Conservation (phyloP, 2,888 invertebrate species). For the Polymixis lichenea region DNA sequence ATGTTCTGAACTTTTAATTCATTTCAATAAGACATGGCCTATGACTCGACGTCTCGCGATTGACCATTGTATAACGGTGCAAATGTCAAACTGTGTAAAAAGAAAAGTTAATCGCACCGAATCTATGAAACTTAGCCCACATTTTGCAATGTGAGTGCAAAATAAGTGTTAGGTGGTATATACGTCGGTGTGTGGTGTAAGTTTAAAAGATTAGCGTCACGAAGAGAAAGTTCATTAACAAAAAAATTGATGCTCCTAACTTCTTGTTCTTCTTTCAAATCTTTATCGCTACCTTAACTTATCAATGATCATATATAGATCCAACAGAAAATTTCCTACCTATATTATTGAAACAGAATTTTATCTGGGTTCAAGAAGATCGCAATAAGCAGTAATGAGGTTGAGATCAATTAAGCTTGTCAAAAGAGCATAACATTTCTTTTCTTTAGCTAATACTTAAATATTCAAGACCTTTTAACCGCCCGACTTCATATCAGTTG, state of each 20-base stretch:
- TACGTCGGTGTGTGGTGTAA: constrained; percentile 40
- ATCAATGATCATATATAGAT: no score
- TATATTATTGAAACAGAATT: no score
- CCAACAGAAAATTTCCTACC: no score
- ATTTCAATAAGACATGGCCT: background rate
- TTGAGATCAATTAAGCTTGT: no score
- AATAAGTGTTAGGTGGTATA: constrained; percentile 64
- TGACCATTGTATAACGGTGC: constrained; percentile 36
- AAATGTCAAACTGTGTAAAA: constrained; percentile 62
- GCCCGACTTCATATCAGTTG: no score
- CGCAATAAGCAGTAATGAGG: no score
- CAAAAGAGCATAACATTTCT: no score
- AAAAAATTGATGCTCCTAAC: background rate
- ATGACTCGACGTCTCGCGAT: background rate
- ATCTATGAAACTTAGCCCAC: constrained; percentile 68
- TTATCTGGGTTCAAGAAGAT: no score
- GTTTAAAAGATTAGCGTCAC: constrained; percentile 23
- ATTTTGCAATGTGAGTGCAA: constrained; percentile 77
- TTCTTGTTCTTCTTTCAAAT: background rate
- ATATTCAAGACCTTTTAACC: no score
- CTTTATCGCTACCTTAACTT: background rate
- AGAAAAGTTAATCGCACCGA: constrained; percentile 76
- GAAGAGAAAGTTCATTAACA: background rate
- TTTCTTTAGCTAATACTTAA: background rate
- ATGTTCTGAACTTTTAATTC: background rate